Percentiles rank a stretch among this genome's conserved stretches.
Conservation (phyloP, 2,888 invertebrate species). For the Phaedon cochleariae region DNA sequence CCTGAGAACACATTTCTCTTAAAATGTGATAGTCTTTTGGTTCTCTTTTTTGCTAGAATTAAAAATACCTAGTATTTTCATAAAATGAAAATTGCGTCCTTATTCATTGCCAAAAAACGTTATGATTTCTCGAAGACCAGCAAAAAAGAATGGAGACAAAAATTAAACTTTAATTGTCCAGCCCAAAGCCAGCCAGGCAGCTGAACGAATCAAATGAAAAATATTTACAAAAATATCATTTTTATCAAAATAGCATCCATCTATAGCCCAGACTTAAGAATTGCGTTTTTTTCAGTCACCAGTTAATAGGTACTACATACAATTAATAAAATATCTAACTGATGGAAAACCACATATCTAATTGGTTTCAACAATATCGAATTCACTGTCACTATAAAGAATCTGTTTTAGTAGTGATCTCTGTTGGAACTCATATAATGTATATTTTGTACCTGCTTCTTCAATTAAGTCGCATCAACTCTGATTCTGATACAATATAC, state of each 20-base stretch:
- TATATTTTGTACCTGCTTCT: too few species aligned
- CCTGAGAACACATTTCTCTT: background rate
- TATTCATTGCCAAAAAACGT: background rate
- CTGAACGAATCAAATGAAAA: slow-evolving; percentile 14
- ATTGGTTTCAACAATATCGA: background rate
- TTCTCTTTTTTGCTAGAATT: background rate
- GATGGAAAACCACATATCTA: background rate
- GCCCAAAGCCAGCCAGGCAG: slow-evolving; percentile 2
- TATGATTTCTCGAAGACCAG: background rate
- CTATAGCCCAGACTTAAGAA: slow-evolving; percentile 34
- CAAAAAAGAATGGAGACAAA: background rate
- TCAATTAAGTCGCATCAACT: background rate
- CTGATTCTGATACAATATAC: background rate
- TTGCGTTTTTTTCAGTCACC: slow-evolving; percentile 33
- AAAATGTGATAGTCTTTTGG: background rate
- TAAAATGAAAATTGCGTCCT: background rate
- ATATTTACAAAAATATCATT: slow-evolving; percentile 18
- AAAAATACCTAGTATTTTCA: background rate
- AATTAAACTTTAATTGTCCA: background rate
- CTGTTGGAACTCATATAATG: too few species aligned
- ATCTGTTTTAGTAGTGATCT: too few species aligned
- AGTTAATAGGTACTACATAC: slow-evolving; percentile 3
- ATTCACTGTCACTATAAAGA: background rate
- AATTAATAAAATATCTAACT: background rate
- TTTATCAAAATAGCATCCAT: slow-evolving; percentile 22